A percentile compares a stretch with the other conserved stretches of the same genome.
Conservation (phyloP, 2,888 invertebrate genomes). For the Helleia helle region DNA sequence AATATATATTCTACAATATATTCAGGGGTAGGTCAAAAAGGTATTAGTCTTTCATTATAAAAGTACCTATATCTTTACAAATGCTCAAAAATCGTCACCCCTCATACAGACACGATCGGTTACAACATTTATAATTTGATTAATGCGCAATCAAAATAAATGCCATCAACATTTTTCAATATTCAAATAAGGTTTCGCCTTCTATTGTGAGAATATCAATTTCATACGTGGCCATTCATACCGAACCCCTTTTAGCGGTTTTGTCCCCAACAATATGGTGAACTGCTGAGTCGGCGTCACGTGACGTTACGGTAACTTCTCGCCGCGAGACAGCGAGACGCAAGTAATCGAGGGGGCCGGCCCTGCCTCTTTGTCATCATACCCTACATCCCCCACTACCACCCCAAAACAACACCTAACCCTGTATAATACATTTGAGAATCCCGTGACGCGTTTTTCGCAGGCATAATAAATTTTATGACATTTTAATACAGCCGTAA, state of each 20-base stretch:
- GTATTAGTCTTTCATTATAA: too few relatives aligned
- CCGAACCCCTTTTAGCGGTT: constrained; percentile 48
- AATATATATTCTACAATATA: too few relatives aligned
- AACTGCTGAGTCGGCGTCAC: constrained; percentile 63
- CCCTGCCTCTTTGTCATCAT: constrained; percentile 53
- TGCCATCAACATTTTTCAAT: too few relatives aligned
- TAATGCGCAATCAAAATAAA: too few relatives aligned
- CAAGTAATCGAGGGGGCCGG: constrained; percentile 65
- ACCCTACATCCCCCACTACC: constrained; percentile 30
- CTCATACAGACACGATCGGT: too few relatives aligned
- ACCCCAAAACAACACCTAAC: constrained; percentile 25
- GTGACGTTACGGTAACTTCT: constrained; percentile 54
- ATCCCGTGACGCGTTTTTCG: constrained; percentile 27
- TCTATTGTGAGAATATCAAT: constrained; percentile 41
- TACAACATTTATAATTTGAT: too few relatives aligned
- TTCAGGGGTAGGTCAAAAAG: too few relatives aligned
- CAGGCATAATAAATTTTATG: constrained; percentile 70
- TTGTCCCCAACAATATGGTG: constrained; percentile 40
- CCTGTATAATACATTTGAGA: constrained; percentile 14
- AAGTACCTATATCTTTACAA: too few relatives aligned
- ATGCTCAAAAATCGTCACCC: too few relatives aligned
- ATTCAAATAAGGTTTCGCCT: constrained; percentile 22
- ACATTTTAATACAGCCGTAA: constrained; percentile 71
- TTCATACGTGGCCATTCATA: constrained; percentile 48
- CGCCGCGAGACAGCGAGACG: constrained; percentile 51